phyloP scores from a whole-genome alignment of 2,113 vertebrate genomes.

The Uropsilus gracilis region DNA sequence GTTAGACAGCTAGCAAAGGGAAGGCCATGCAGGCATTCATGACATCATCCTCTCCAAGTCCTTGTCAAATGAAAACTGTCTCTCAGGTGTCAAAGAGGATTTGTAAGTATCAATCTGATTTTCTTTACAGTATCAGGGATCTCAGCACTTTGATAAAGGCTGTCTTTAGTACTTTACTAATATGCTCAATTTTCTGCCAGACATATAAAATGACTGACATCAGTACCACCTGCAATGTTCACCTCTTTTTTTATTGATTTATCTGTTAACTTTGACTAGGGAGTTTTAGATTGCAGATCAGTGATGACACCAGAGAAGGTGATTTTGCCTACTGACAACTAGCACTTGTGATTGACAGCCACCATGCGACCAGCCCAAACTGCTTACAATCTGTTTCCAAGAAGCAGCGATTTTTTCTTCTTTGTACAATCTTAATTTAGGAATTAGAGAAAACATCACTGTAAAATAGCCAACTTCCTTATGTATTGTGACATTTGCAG shows the following conservation, averaged over 20 bases:
- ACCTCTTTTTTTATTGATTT: conserved; percentile 72
- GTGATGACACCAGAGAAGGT: conserved; percentile 10
- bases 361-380: not conserved
- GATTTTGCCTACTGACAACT: conserved; percentile 69
- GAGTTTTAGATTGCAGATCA: conserved; percentile 45
- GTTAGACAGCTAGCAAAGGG: conserved; percentile 5
- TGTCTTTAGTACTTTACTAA: conserved; percentile 51
- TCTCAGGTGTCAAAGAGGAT: conserved; percentile 75
- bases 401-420: conserved; percentile 34
- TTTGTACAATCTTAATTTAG: conserved; percentile 21
- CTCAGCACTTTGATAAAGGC: conserved; percentile 18
- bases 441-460: conserved; percentile 41
- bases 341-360: conserved; percentile 58
- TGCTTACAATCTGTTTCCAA: conserved; percentile 13
- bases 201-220: conserved; percentile 40
- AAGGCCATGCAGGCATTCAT: conserved; percentile 58
- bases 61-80: conserved; percentile 71
- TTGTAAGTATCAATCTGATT: conserved; percentile 66
- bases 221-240: not conserved
- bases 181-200: conserved; percentile 59
- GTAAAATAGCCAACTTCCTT: conserved; percentile 32
- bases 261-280: conserved; percentile 38
- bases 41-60: conserved; percentile 68
- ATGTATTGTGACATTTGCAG: conserved; percentile 49
- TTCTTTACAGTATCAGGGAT: conserved; percentile 55